Base-by-base conservation (phyloP, 2,797 vertebrate species). In the Anas flavirostris region DNA sequence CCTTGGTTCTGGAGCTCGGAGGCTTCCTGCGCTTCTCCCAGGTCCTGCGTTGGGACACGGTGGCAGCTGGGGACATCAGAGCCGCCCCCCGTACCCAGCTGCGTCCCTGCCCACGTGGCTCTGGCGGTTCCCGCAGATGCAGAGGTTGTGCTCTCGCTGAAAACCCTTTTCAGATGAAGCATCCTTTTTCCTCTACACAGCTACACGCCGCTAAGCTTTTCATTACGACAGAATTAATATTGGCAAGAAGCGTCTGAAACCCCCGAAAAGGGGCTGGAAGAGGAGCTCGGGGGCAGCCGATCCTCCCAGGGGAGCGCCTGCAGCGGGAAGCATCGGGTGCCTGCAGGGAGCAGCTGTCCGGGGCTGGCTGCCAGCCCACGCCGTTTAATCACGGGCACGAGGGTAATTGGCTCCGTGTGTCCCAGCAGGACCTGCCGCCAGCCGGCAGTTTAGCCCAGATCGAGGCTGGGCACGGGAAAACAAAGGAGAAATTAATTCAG, bases 81-180 rank as follows among this genome's bases (percentile, higher is more conserved):
- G 9, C 64, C 39, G 28, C 15, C 31, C 83, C 58, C 69, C 22
- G 16, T 1, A 0, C 62, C 59, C 76, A 69, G 31, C 44, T 21
- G 2, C 7, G 50, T 7, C 80, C 60, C 55, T 60, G 93, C 46
- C 70, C 83, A 50, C 39, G 79, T 17, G 3, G 58, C 58, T 86
- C 56, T 16, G 76, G 2, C 75, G 53, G 69, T 79, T 92, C 89
- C 91, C 41, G 16, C 86, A 69, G 87, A 82, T 83, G 76, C 80
- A 16, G 33, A 67, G 59, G 41, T 85, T 72, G 88, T 69, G 29
- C 66, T 80, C 83, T 82, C 44, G 31, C 72, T 72, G 59, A 94
- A 96, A 88, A 60, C n/a, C n/a, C 67, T 86, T 95, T 96, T 91
- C 83, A 90, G 84, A 19, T 1, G 70, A 82, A 92, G 55, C 70